Base-by-base conservation (phyloP, 2,888 invertebrate genomes). In the Mesorhabditis sp. region DNA sequence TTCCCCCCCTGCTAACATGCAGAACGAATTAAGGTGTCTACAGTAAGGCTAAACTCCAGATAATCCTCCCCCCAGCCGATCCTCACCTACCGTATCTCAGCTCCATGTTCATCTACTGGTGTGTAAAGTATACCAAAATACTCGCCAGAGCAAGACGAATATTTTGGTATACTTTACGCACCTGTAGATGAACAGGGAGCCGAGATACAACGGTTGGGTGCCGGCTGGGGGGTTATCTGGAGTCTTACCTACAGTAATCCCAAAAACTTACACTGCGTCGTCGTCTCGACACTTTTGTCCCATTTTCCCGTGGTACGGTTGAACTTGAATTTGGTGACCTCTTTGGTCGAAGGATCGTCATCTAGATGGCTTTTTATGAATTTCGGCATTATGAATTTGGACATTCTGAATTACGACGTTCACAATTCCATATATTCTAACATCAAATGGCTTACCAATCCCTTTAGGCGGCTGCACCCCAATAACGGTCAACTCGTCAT, bases 251-350 rank as follows among this genome's bases (percentile, higher is more conserved):
- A 28, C 28, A 28, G 28, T 28, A 28, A 28, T 2, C 28, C 28
- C 2, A 28, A 28, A 28, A 28, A 28, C 28, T 50, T n/a, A 50
- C 58, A 50, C n/a, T 50, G 58, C n/a, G 58, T 50, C n/a, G 58
- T 50, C n/a, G 58, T 50, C 58, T 50, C 58, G 28, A 28, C 28
- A n/a, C 7, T 50, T n/a, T 50, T 50, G 10, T 50, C 58, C 58
- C 58, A 50, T 13, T 50, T 50, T n/a, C 58, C 58, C 7, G 58
- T 50, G 58, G 58, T 50, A n/a, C 58, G 58, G n/a, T 50, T n/a
- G 58, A 50, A 50, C 58, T 50, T 50, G 58, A 50, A 50, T 10
- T n/a, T 10, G n/a, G 58, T 50, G 1, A n/a, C 2, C 7, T n/a
- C n/a, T n/a, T 10, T 13, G 7, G 58, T 10, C 1, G n/a, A n/a